Conservation (phyloP, 1,140 invertebrate genomes). For the Calycopis cecrops region DNA sequence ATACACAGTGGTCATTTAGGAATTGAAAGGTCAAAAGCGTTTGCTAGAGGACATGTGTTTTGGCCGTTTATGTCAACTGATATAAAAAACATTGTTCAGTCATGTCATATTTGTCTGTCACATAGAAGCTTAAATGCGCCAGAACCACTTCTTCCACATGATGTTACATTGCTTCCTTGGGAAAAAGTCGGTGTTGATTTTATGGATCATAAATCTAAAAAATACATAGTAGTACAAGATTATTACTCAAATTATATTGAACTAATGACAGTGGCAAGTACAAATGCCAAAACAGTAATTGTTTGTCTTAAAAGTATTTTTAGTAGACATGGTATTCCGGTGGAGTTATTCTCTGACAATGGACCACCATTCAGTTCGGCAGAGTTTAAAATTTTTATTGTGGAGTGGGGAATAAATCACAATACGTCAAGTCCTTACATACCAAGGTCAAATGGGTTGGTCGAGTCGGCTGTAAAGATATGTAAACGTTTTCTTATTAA, state of each 20-base stretch:
- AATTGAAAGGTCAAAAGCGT: slow-evolving; percentile 26
- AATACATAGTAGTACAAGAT: slow-evolving; percentile 28
- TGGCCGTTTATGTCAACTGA: slow-evolving; percentile 28
- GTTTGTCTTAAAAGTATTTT: slow-evolving; percentile 27
- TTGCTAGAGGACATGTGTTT: slow-evolving; percentile 26
- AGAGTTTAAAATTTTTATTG: slow-evolving; percentile 23
- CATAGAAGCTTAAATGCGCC: slow-evolving; percentile 20
- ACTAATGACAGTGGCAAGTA: slow-evolving; percentile 21
- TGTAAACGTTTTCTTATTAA: slow-evolving; percentile 25
- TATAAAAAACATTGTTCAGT: slow-evolving; percentile 27
- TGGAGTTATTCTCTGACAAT: slow-evolving; percentile 24
- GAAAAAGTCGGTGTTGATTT: slow-evolving; percentile 32
- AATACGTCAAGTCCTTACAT: slow-evolving; percentile 27
- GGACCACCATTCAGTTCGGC: slow-evolving; percentile 26
- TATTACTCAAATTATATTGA: slow-evolving; percentile 33
- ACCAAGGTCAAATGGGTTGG: slow-evolving; percentile 26
- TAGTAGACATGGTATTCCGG: slow-evolving; percentile 27
- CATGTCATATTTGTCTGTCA: slow-evolving; percentile 25
- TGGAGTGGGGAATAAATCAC: slow-evolving; percentile 26
- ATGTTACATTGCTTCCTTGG: slow-evolving; percentile 27
- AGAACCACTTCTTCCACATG: slow-evolving; percentile 25
- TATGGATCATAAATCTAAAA: slow-evolving; percentile 28
- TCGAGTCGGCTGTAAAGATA: slow-evolving; percentile 23
- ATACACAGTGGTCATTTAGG: slow-evolving; percentile 29
- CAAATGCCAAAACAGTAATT: slow-evolving; percentile 22